Conservation (phyloP, 1,140 invertebrate species). For the Pygmarrhopalites habei region DNA sequence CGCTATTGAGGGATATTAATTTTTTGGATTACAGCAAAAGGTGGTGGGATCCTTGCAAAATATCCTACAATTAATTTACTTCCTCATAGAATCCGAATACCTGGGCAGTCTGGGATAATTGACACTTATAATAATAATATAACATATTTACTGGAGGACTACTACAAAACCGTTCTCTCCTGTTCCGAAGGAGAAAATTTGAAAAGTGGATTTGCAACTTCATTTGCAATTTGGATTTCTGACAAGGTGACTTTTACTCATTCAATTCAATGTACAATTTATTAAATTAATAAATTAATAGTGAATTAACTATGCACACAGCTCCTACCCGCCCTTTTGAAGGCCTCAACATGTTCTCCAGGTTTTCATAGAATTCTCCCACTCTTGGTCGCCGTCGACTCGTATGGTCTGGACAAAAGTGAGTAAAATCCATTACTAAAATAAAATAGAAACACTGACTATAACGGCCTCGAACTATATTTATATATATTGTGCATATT, state of each 20-base stretch:
- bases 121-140: background rate
- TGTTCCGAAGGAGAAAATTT: background rate
- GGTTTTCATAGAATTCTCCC: background rate
- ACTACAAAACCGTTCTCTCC: background rate
- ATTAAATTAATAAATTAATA: too few species aligned
- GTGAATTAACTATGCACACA: too few species aligned
- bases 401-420: background rate
- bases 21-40: background rate
- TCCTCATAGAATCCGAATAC: background rate
- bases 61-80: background rate
- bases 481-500: too few species aligned
- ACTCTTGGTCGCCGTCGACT: background rate
- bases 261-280: too few species aligned
- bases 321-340: background rate
- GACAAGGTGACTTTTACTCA: too few species aligned
- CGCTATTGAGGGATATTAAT: too few species aligned
- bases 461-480: conserved; percentile 7
- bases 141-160: background rate
- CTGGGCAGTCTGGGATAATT: background rate
- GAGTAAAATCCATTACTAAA: background rate
- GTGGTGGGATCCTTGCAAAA: background rate
- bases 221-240: background rate
- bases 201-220: background rate
- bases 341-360: background rate
- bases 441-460: background rate